Evolutionary conservation across 2,113 vertebrate species (phyloP).

Genomic region (Platichthys flesus): DNA sequence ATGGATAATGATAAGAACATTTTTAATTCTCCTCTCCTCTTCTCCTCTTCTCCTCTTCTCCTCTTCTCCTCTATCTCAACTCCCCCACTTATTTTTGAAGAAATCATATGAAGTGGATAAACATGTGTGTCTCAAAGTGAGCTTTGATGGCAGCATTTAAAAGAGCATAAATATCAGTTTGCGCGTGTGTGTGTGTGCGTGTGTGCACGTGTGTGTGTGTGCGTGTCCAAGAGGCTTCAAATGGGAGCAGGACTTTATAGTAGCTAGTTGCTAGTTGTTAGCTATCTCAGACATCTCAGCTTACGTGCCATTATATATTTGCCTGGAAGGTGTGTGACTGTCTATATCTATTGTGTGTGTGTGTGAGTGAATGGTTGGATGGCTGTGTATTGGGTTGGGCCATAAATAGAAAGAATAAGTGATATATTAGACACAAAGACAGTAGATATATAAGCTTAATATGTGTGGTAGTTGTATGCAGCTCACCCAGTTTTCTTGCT

Average conservation of each 20-base stretch:
- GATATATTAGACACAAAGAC: constrained; percentile 42
- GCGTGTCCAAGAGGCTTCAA: neutral
- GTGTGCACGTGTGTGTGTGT: constrained; percentile 9
- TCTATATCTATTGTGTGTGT: constrained; percentile 1
- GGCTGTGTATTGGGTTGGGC: constrained; percentile 22
- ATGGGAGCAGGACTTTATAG: constrained; percentile 34
- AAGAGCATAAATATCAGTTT: constrained; percentile 19
- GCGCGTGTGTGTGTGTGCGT: constrained; percentile 19
- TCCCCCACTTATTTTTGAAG: constrained; percentile 24
- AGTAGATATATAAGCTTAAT: constrained; percentile 21
- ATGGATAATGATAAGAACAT: constrained; percentile 14
- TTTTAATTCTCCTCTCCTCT: constrained; percentile 65
- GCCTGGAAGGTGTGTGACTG: constrained; percentile 46
- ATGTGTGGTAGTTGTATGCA: neutral
- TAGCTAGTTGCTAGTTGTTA: constrained; percentile 55
- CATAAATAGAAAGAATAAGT: constrained; percentile 35
- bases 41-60: constrained; percentile 66
- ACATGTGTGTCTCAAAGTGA: constrained; percentile 49
- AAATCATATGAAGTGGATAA: constrained; percentile 53
- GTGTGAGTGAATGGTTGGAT: neutral
- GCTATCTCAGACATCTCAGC: constrained; percentile 68
- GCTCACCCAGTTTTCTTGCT: neutral
- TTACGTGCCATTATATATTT: constrained; percentile 71
- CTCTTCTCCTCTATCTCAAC: constrained; percentile 57
- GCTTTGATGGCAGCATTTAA: constrained; percentile 42